Evolutionary conservation across 2,888 invertebrate genomes (phyloP), one percentile per base, ranked within the genome.

Genomic region (Crossocerus cetratus): DNA sequence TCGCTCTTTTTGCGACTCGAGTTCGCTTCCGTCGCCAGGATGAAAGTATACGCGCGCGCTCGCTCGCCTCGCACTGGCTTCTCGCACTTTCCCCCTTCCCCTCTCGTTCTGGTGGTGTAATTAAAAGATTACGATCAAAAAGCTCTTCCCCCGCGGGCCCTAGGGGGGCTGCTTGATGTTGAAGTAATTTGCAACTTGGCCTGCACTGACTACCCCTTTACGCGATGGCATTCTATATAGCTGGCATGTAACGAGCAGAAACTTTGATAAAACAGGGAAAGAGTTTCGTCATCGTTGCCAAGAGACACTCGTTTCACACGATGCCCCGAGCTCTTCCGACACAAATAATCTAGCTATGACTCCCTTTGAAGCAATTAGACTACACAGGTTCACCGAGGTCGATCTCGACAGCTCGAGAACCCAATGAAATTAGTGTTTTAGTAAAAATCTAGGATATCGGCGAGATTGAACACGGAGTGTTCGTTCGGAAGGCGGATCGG

Each of bases 121-220:
- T 81, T 81, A 81, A 81, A 81, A 74, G 69, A 78, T 76, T 75
- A 74, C 65, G 66, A 76, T 81, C 72, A 59, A 57, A 77, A 80
- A 74, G 64, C 69, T 59, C 45, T 21, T 44, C 53, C 49, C 49
- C 44, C 53, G 64, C 16, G 61, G 23, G 53, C n/a, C 57, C 59
- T 32, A 32, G 60, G 57, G 57, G 61, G 54, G 56, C 45, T 68
- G 42, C 42, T 64, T 44, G 67, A 8, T 54, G 71, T 59, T 78
- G 54, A 67, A 76, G 56, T 78, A 76, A 81, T 77, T 80, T 80
- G 63, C 77, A 68, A 80, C 67, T 56, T 58, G 72, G 49, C 43
- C 58, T 43, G 20, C 21, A 56, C 20, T 43, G 53, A 32, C 32
- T 32, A 32, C 32, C 32, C 32, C 32, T 32, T 11, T 63, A 49